Conservation (phyloP, 1,140 invertebrate species). For the Diorhabda sublineata region DNA sequence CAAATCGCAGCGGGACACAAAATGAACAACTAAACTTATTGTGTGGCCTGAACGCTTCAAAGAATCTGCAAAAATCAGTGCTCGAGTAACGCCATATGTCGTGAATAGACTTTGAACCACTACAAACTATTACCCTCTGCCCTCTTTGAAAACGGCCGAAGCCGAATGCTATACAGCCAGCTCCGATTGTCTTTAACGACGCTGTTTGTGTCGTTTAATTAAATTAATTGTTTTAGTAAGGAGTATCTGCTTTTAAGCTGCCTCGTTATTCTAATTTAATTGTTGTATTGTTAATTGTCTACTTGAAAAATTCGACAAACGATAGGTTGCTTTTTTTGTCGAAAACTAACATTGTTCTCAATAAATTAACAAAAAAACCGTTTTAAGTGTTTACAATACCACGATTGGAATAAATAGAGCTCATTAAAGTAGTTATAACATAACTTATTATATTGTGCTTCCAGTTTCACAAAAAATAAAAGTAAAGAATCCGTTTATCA, state of each 20-base stretch:
- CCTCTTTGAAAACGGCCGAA: conserved; percentile 24
- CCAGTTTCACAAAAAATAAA: no score
- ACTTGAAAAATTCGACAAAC: conserved; percentile 20
- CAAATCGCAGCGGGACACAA: not conserved
- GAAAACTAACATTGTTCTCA: no score
- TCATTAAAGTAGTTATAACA: no score
- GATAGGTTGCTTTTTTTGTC: not conserved
- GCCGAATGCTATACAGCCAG: conserved; percentile 3
- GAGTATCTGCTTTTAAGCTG: conserved; percentile 24
- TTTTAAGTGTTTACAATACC: no score
- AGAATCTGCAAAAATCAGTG: conserved; percentile 24
- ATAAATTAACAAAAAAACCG: no score
- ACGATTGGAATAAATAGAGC: no score
- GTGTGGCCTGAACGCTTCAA: not conserved
- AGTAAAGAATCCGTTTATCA: no score
- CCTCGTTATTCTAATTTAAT: conserved; percentile 32
- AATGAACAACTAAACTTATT: conserved; percentile 6
- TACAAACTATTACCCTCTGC: conserved; percentile 16
- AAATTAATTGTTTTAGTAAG: conserved; percentile 30
- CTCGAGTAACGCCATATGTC: conserved; percentile 20
- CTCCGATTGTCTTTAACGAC: conserved; percentile 26
- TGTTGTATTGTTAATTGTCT: conserved; percentile 26
- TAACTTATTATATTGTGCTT: no score
- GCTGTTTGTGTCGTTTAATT: conserved; percentile 34
- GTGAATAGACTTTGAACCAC: conserved; percentile 7